Conservation (phyloP, 2,888 invertebrate species). For the Tetramorium bicarinatum region DNA sequence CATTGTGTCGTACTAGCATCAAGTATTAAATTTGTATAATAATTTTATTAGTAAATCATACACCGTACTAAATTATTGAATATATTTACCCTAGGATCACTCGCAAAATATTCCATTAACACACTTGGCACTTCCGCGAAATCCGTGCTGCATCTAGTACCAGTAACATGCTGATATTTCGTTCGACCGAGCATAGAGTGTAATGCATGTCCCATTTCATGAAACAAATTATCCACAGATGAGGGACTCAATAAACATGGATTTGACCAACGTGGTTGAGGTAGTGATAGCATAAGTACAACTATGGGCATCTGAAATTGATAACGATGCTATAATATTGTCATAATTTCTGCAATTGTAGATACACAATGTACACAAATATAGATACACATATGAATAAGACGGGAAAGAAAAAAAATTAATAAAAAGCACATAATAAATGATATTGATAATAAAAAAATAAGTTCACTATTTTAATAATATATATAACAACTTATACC, state of each 20-base stretch:
- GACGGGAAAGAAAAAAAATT: neutral
- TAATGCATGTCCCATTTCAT: slow-evolving; percentile 99
- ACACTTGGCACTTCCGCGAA: slow-evolving; percentile 99
- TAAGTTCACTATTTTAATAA: slow-evolving; percentile 4
- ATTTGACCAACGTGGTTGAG: slow-evolving; percentile 91
- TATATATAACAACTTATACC: slow-evolving; percentile 84
- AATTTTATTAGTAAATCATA: slow-evolving; percentile 14
- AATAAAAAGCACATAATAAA: no score
- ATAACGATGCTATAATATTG: neutral
- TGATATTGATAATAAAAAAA: slow-evolving; percentile 23
- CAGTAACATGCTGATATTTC: slow-evolving; percentile 98
- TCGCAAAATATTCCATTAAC: slow-evolving; percentile 98
- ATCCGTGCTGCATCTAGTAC: slow-evolving; percentile 98
- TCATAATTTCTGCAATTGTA: slow-evolving; percentile 18
- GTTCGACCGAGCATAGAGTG: slow-evolving; percentile 99
- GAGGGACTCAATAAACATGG: slow-evolving; percentile 94
- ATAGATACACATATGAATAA: neutral
- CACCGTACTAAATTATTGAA: slow-evolving; percentile 45
- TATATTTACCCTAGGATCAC: slow-evolving; percentile 91
- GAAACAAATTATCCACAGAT: slow-evolving; percentile 98
- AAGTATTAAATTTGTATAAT: neutral
- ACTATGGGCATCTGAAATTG: slow-evolving; percentile 92
- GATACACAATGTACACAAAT: neutral
- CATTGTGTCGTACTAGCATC: neutral
- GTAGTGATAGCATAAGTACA: slow-evolving; percentile 96